Conservation (phyloP, 2,797 vertebrate species). For the Centropyge bicolor region DNA sequence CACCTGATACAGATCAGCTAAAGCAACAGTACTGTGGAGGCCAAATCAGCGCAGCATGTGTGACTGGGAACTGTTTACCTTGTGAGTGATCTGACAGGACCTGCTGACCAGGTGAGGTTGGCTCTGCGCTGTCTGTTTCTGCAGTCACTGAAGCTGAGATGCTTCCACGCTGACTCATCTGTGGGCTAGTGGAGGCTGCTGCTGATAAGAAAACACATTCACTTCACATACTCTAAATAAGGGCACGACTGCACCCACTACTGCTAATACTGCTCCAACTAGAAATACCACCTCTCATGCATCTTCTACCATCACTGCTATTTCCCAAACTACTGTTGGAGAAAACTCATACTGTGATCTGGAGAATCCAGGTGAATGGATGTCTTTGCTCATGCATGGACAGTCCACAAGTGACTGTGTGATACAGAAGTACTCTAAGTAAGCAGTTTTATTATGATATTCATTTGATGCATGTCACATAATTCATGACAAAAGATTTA, state of each 20-base stretch:
- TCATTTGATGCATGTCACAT: neutral
- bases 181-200: neutral
- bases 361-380: neutral
- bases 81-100: neutral
- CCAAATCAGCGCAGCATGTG: neutral
- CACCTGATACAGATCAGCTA: neutral
- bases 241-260: neutral
- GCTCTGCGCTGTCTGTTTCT: neutral
- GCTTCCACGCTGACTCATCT: neutral
- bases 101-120: neutral
- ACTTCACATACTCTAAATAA: neutral
- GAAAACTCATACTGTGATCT: neutral
- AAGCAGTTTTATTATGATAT: neutral
- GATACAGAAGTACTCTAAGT: neutral
- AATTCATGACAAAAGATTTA: neutral
- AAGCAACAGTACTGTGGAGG: no score
- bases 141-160: neutral
- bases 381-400: neutral
- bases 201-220: constrained; percentile 1
- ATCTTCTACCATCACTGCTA: neutral
- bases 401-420: neutral
- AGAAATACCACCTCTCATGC: neutral
- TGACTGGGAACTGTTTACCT: constrained; percentile 1
- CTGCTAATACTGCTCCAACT: neutral
- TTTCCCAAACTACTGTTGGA: neutral